Percentiles rank a stretch among this genome's conserved stretches.
Evolutionary conservation across 37 sponge, comb jelly and placozoan species (phyloP).

Genomic region (Axinella damicornis): DNA sequence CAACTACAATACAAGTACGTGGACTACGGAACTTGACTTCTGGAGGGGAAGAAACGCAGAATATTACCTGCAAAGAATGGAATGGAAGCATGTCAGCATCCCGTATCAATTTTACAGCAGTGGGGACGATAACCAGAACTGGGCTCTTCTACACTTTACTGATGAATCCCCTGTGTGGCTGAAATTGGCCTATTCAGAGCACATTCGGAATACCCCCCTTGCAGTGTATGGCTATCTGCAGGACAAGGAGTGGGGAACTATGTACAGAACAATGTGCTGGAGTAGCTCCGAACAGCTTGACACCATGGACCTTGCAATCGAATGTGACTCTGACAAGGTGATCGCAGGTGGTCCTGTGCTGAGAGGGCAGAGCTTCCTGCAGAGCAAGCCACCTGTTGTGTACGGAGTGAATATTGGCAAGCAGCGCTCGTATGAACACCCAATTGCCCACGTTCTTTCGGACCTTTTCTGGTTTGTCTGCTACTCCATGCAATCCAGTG

Average conservation of each 20-base stretch:
- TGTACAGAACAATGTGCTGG: conserved; percentile 17
- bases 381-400: conserved; percentile 20
- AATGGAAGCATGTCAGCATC: not conserved
- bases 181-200: conserved; percentile 10
- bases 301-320: not conserved
- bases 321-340: conserved; percentile 5
- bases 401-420: conserved; percentile 8
- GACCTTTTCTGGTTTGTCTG: conserved; percentile 35
- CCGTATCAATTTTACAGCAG: not conserved
- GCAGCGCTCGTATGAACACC: not conserved
- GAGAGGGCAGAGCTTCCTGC: conserved; percentile 5
- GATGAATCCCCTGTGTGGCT: conserved; percentile 27
- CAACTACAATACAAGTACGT: not conserved
- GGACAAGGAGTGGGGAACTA: not conserved
- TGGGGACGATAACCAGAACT: not conserved
- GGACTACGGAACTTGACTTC: not conserved
- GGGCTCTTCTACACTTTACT: conserved; percentile 20
- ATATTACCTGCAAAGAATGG: not conserved
- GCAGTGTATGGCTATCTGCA: conserved; percentile 23
- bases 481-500: conserved; percentile 2
- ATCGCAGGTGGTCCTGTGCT: conserved; percentile 32
- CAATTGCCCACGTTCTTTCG: not conserved
- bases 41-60: conserved; percentile 17
- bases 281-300: not conserved
- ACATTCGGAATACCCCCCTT: not conserved